These are phyloP conservation scores for Bombylius major DNA, from an alignment of 2,888 invertebrate species.

Conservation along the genomic window DNA sequence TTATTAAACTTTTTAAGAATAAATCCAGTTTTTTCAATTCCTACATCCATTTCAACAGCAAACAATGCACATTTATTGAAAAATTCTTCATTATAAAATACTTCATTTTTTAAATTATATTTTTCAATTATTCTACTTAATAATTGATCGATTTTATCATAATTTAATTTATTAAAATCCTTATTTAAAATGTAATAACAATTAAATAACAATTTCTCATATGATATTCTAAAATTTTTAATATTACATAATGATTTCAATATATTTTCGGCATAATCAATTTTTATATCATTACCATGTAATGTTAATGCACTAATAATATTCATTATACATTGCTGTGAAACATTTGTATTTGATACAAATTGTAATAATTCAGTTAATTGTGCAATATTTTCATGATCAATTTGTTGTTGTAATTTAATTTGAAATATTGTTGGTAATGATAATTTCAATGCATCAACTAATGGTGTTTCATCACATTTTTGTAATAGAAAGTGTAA, in stretches of 20 bases:
- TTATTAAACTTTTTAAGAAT: constrained; percentile 42
- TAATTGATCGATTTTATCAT: constrained; percentile 40
- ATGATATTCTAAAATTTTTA: constrained; percentile 35
- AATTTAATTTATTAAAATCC: constrained; percentile 35
- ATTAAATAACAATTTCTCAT: constrained; percentile 41
- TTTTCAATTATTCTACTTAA: constrained; percentile 39
- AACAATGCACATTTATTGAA: constrained; percentile 43
- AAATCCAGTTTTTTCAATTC: constrained; percentile 40
- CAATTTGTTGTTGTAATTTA: constrained; percentile 45
- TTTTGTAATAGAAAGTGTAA: constrained; percentile 45
- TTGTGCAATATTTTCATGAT: constrained; percentile 40
- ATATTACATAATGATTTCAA: constrained; percentile 44
- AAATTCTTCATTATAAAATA: constrained; percentile 49
- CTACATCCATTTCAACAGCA: constrained; percentile 40
- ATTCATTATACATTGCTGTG: constrained; percentile 40
- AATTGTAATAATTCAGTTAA: constrained; percentile 44
- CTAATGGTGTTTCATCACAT: constrained; percentile 42
- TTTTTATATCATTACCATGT: constrained; percentile 36
- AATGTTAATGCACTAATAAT: constrained; percentile 41
- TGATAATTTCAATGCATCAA: constrained; percentile 50
- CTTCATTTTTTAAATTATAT: constrained; percentile 37
- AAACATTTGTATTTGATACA: constrained; percentile 39
- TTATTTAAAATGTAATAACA: constrained; percentile 40
- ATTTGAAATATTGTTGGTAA: constrained; percentile 55
- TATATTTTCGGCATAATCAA: constrained; percentile 41